Conservation (phyloP, 2,797 vertebrate species). For the Sciurus vulgaris region DNA sequence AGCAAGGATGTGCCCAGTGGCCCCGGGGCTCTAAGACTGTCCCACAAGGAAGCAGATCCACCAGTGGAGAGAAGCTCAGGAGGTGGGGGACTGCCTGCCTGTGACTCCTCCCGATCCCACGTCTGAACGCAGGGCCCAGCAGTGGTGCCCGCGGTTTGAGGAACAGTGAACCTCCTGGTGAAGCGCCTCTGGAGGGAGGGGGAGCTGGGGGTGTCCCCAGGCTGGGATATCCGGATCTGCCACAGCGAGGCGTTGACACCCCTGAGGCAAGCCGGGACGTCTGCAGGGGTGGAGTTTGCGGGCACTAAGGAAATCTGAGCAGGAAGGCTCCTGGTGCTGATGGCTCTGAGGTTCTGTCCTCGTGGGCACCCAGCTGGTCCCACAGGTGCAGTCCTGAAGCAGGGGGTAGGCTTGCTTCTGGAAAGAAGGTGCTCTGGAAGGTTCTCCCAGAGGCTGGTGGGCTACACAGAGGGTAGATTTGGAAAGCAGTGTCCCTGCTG, state of each 20-base stretch:
- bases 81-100: accelerated
- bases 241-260: no score
- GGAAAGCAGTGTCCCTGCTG: not conserved
- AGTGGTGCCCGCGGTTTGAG: accelerated
- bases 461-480: not conserved
- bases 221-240: not conserved
- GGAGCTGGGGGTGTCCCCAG: not conserved
- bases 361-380: not conserved
- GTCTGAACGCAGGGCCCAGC: accelerated
- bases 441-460: not conserved
- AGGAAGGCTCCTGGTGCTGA: accelerated
- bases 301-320: not conserved
- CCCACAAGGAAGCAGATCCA: accelerated
- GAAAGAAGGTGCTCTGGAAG: not conserved
- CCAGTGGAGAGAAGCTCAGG: accelerated
- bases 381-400: not conserved
- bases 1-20: not conserved
- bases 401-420: not conserved
- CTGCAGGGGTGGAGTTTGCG: not conserved
- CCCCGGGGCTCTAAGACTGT: not conserved
- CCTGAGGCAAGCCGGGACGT: not conserved
- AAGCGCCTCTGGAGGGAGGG: not conserved
- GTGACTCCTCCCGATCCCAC: no score
- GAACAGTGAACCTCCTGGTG: accelerated
- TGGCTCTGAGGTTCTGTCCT: not conserved